phyloP scores from a whole-genome alignment of 1,140 invertebrate species.

The Odontomachus brunneus region DNA sequence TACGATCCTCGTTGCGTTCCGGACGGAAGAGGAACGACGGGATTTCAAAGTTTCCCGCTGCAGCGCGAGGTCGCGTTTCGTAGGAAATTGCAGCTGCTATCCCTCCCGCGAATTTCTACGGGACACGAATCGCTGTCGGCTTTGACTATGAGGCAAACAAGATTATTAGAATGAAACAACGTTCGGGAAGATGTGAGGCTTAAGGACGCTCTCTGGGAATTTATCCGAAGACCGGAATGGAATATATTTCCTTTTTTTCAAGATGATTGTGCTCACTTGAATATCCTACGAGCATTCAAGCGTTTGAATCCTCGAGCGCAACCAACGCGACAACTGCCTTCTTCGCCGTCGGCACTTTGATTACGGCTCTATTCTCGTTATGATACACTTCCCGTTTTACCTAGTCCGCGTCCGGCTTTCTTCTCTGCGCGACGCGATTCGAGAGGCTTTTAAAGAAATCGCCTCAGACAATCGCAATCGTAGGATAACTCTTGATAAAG shows the following conservation, averaged over 20 bases:
- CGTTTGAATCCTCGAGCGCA: slow-evolving; percentile 1
- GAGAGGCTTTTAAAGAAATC: slow-evolving; percentile 43
- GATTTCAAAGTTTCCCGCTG: slow-evolving; percentile 25
- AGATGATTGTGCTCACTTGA: not conserved
- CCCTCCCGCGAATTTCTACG: slow-evolving; percentile 33
- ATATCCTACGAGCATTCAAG: not conserved
- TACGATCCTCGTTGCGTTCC: not conserved
- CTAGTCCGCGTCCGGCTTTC: too few species aligned
- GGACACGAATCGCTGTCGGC: not conserved
- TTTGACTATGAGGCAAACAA: not conserved
- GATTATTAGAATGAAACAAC: not conserved
- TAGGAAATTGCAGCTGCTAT: slow-evolving; percentile 13
- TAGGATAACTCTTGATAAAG: slow-evolving; percentile 46
- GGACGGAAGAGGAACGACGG: not conserved
- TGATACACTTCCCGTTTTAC: not conserved
- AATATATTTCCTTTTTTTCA: too few species aligned
- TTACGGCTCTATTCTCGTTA: not conserved
- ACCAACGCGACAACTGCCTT: too few species aligned
- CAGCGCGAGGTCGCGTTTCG: slow-evolving; percentile 6
- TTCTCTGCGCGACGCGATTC: not conserved
- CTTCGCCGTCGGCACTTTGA: too few species aligned
- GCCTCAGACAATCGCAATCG: slow-evolving; percentile 34
- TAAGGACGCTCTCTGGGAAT: not conserved
- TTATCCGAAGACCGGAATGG: not conserved
- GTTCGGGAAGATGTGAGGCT: not conserved